Conservation (phyloP, 2,888 invertebrate species). For the Agrilus biguttatus region DNA sequence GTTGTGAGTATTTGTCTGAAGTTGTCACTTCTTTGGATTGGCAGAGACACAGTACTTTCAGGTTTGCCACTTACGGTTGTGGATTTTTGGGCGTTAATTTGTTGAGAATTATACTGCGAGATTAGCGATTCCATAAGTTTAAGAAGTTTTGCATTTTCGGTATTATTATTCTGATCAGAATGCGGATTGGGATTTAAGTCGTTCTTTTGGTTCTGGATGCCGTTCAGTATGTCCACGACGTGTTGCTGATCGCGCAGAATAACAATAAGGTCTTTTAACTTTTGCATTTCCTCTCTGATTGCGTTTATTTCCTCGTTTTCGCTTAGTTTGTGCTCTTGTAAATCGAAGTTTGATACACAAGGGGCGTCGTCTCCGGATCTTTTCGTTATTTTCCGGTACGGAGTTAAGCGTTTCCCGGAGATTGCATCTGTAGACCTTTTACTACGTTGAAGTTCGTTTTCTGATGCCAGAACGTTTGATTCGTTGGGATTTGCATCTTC, state of each 20-base stretch:
- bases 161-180: conserved; percentile 1
- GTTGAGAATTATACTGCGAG: too few relatives aligned
- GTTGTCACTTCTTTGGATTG: too few relatives aligned
- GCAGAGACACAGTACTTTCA: too few relatives aligned
- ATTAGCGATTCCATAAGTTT: background rate
- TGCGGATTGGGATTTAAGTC: background rate
- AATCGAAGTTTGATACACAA: conserved; percentile 5
- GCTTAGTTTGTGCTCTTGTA: conserved; percentile 4
- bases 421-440: too few relatives aligned
- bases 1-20: too few relatives aligned
- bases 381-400: conserved; percentile 3
- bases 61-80: too few relatives aligned
- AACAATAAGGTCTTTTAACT: conserved; percentile 21
- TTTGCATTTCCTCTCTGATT: conserved; percentile 21
- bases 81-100: too few relatives aligned
- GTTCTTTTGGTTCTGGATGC: conserved; percentile 7
- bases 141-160: conserved; percentile 3
- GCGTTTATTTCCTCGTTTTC: conserved; percentile 14
- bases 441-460: too few relatives aligned
- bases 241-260: conserved; percentile 23
- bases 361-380: conserved; percentile 6
- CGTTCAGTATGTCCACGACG: conserved; percentile 16
- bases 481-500: too few relatives aligned
- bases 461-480: too few relatives aligned
- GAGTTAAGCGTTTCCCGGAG: background rate